Base-by-base conservation (phyloP, 2,888 invertebrate genomes). In the Sinodicranocentrus sp. region DNA sequence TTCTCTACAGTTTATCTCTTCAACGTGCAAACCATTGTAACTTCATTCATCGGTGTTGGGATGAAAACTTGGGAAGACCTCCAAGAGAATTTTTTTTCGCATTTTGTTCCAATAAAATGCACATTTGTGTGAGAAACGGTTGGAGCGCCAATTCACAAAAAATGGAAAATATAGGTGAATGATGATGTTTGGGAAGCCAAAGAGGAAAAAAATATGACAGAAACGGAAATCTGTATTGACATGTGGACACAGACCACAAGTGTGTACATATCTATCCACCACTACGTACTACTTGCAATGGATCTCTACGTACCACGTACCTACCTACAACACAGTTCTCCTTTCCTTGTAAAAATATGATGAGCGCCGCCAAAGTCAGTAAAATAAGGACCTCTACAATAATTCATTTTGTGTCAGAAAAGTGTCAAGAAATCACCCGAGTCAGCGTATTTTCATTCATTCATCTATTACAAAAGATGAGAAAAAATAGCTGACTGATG, bases 331-430 rank as follows among this genome's bases (percentile, higher is more conserved):
- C 5, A 3, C 33, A 3, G 10, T 33, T 6, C 3, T 10, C 33
- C 10, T 3, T 33, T 33, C 33, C 33, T 6, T 33, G 33, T 6
- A 33, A 3, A 44, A 44, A n/a, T n/a, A n/a, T 52, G 52, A 52
- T 52, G 52, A 52, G 33, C 33, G 10, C n/a, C 52, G 13, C 25
- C 21, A 57, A 52, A 52, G 57, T 25, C 39, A 39, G 15, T 3
- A 43, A 23, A 17, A 25, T 6, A 26, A 1, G 23, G 8, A 15
- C 61, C 44, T 25, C 44, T 17, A 19, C 65, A 25, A 25, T 39
- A 17, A 77, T 68, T 77, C 77, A 77, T 77, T 77, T 77, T 21
- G 57, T 67, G 77, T 77, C 68, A 67, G 77, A 39, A 52, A 67
- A 77, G 68, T 77, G 77, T 77, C 77, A 77, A 77, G 28, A 75